A percentile compares a stretch with the other conserved stretches of the same genome.
Conservation (phyloP, 2,888 invertebrate genomes). For the Epistrophe grossulariae region DNA sequence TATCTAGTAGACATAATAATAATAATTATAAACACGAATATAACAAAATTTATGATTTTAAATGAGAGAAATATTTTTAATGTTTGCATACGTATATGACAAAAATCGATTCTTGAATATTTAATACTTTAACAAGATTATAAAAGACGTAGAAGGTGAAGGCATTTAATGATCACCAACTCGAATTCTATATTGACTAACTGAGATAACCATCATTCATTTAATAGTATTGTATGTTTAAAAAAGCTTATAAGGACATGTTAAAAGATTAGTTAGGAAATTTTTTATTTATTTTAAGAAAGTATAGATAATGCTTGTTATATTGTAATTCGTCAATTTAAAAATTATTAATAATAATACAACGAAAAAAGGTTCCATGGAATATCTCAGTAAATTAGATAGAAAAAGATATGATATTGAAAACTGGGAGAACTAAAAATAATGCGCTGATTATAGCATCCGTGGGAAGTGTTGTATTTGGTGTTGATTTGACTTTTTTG, state of each 20-base stretch:
- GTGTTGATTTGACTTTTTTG: too few relatives aligned
- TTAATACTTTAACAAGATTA: neutral
- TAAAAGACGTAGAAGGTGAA: neutral
- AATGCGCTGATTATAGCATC: too few relatives aligned
- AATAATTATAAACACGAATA: neutral
- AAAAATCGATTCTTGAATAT: slow-evolving; percentile 1
- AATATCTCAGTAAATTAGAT: neutral
- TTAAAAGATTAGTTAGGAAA: neutral
- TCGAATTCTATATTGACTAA: neutral
- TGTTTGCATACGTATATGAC: neutral
- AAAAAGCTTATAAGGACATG: too few relatives aligned
- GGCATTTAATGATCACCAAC: neutral
- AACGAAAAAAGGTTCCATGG: neutral
- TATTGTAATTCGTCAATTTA: neutral
- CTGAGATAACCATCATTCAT: neutral
- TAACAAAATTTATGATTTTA: neutral
- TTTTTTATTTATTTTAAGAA: neutral
- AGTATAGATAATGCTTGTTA: neutral
- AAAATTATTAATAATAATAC: neutral
- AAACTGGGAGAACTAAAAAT: neutral
- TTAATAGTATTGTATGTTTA: too few relatives aligned
- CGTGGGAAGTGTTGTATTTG: too few relatives aligned
- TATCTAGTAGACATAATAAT: neutral
- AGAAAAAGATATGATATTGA: neutral
- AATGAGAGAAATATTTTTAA: neutral